phyloP scores from a whole-genome alignment of 2,888 invertebrate genomes.

The Rhamnusium bicolor region DNA sequence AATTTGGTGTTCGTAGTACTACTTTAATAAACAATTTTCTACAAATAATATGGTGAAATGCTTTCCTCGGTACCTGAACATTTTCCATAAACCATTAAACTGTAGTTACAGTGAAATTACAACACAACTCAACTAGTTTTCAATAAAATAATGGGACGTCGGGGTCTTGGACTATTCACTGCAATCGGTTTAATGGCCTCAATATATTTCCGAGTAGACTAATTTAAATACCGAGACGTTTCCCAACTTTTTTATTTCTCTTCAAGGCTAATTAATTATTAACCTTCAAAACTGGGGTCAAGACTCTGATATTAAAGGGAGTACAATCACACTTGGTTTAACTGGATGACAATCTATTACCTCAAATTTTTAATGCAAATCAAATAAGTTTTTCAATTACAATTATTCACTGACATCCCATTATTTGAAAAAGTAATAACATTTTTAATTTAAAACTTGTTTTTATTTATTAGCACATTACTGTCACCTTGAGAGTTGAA shows the following conservation, averaged over 20 bases:
- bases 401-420: background rate
- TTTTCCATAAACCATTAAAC: too few species aligned
- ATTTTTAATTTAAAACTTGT: conserved; percentile 16
- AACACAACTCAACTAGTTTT: background rate
- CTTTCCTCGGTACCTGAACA: too few species aligned
- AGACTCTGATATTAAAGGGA: conserved; percentile 9
- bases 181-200: conserved; percentile 11
- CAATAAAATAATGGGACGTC: background rate
- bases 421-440: conserved; percentile 1
- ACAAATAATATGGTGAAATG: too few species aligned
- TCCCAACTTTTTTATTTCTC: conserved; percentile 26
- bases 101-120: too few species aligned
- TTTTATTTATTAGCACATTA: conserved; percentile 19
- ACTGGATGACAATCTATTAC: conserved; percentile 24
- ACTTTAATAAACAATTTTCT: too few species aligned
- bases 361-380: background rate
- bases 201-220: conserved; percentile 30
- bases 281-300: conserved; percentile 29
- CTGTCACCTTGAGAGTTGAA: conserved; percentile 32
- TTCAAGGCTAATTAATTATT: conserved; percentile 36
- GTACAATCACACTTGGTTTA: conserved; percentile 27
- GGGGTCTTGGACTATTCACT: background rate
- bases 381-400: background rate
- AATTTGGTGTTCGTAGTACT: too few species aligned
- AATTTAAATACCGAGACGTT: conserved; percentile 32